phyloP scores from a whole-genome alignment of 2,888 invertebrate genomes.

The Xylophagus ater region DNA sequence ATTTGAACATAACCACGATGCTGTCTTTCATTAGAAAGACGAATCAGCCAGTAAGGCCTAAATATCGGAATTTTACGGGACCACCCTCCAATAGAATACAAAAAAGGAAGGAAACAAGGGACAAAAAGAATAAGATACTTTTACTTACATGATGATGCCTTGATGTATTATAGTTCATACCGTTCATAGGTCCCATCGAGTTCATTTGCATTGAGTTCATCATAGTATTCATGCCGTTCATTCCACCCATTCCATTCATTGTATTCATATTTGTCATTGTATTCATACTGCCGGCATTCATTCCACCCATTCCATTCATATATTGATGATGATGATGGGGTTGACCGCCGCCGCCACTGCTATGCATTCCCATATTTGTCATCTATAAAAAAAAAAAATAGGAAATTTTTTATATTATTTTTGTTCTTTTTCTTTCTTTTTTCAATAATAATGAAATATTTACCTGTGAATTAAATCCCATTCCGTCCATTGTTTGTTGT shows the following conservation, averaged over 20 bases:
- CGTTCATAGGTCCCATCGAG: constrained; percentile 29
- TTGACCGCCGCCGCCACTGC: constrained; percentile 22
- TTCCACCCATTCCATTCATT: constrained; percentile 24
- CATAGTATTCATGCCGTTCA: constrained; percentile 25
- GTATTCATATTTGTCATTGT: constrained; percentile 18
- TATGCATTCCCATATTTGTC: constrained; percentile 22
- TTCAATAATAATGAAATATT: not conserved
- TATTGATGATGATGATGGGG: constrained; percentile 29
- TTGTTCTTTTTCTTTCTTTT: not conserved
- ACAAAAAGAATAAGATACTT: constrained; percentile 12
- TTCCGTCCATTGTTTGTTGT: constrained; percentile 36
- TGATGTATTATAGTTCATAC: constrained; percentile 32
- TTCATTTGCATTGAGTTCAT: constrained; percentile 38
- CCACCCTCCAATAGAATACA: not conserved
- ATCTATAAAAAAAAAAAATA: constrained; percentile 23
- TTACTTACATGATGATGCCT: constrained; percentile 39
- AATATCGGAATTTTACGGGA: no score
- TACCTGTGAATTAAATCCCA: constrained; percentile 39
- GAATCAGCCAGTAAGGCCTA: not conserved
- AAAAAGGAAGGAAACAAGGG: not conserved
- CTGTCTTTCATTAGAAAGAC: no score
- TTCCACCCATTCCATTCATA: constrained; percentile 26
- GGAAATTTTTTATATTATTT: constrained; percentile 8
- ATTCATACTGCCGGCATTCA: constrained; percentile 19
- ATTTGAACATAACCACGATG: constrained; percentile 4